Percentiles rank a stretch among this genome's conserved stretches.
Evolutionary conservation across 2,797 vertebrate genomes (phyloP).

Genomic region (Helostoma temminkii): DNA sequence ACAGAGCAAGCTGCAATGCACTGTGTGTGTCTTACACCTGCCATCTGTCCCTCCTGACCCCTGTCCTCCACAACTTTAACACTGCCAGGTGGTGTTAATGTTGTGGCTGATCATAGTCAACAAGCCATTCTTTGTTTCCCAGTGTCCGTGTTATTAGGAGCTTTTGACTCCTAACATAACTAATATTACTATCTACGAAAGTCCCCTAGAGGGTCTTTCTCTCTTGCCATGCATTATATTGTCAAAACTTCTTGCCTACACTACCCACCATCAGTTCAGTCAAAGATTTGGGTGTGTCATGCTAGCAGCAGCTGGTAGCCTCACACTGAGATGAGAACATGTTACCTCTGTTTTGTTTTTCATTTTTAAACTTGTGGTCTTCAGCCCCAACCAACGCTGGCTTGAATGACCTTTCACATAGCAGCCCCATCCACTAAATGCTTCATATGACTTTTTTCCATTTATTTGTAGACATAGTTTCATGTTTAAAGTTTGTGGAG

Average conservation of each 20-base stretch:
- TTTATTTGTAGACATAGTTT: not conserved
- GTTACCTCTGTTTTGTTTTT: not conserved
- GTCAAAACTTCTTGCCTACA: not conserved
- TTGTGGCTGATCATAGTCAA: too few species aligned
- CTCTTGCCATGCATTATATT: not conserved
- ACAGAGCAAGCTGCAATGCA: too few species aligned
- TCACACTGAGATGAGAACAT: not conserved
- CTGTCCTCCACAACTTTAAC: too few species aligned
- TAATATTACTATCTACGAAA: not conserved
- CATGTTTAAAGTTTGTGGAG: not conserved
- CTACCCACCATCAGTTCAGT: not conserved
- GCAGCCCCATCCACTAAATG: not conserved
- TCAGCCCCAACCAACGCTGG: not conserved
- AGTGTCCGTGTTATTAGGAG: slow-evolving; percentile 1
- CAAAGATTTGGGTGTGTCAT: not conserved
- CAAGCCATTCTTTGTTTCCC: slow-evolving; percentile 9
- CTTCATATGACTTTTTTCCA: not conserved
- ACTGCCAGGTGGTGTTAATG: too few species aligned
- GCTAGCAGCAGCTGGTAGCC: not conserved
- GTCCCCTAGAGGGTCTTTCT: not conserved
- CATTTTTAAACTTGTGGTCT: not conserved
- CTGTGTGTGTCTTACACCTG: too few species aligned
- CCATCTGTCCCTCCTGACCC: too few species aligned
- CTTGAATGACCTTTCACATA: not conserved
- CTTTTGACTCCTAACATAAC: too few species aligned